Evolutionary conservation across 1,140 invertebrate species (phyloP), one percentile per base, ranked within the genome.

Genomic region (Euglossa dilemma): DNA sequence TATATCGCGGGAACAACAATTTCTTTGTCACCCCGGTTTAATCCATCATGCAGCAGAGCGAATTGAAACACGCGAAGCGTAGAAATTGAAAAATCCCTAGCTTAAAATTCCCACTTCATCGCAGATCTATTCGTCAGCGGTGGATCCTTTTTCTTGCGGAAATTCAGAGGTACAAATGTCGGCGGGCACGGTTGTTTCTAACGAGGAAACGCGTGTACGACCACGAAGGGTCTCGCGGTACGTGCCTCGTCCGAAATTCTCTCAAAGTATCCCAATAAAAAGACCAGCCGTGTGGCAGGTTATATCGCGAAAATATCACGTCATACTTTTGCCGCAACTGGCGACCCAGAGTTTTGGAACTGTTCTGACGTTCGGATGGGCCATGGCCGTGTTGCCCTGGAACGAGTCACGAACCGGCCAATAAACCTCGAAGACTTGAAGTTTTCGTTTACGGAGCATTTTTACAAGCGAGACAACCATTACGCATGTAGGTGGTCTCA

Each of bases 261-360:
- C 52, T 36, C 50, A 64, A 72, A 80, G 66, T 77, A 85, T 82
- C 71, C 67, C 54, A 76, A 82, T 85, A 72, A 81, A 85, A 82
- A 70, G 56, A 2, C 16, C 25, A 70, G 18, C 52, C 54, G 20
- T 6, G 43, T 9, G 80, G 52, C 43, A 4, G 74, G 80, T 50
- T 67, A 87, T 80, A 84, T 71, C 72, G 67, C 59, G 28, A 61
- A 74, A 83, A 82, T 83, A 81, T 67, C 84, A 23, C 50, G 56
- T 64, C 67, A 72, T 72, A 67, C 64, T 80, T 61, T 57, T 28
- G 72, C 63, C 14, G 54, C 45, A 47, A 52, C 59, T 56, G 36
- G 54, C 23, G 66, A 63, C 25, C 6, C 45, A n/a, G 25, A 71
- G 54, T 80, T 86, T 79, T 23, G 18, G 73, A 81, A 63, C 54